These are phyloP conservation scores for Empidonax alnorum DNA, from an alignment of 2,113 vertebrate genomes.

Conservation along the genomic window DNA sequence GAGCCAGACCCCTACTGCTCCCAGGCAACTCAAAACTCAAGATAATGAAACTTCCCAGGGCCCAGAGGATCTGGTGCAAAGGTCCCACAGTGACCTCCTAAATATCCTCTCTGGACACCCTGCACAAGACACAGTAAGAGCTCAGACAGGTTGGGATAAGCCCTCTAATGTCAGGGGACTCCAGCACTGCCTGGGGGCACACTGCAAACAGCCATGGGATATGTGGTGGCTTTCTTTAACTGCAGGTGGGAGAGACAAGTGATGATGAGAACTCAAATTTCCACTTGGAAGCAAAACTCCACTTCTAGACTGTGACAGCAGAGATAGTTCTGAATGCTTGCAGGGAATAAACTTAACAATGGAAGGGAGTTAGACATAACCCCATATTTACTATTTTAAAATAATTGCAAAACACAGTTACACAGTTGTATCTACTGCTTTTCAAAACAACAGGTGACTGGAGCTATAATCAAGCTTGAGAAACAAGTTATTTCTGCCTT, in stretches of 20 bases:
- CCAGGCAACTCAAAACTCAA: background rate
- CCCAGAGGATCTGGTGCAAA: background rate
- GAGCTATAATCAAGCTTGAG: background rate
- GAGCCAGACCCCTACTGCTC: background rate
- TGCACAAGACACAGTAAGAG: fast-evolving
- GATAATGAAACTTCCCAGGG: background rate
- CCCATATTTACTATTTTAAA: background rate
- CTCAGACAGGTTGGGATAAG: background rate
- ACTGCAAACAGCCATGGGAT: background rate
- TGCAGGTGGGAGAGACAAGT: background rate
- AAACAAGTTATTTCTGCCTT: background rate
- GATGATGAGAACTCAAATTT: background rate
- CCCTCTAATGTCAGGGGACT: background rate
- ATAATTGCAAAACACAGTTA: background rate
- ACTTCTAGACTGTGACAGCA: background rate
- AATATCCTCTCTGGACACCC: background rate
- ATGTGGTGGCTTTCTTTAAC: background rate
- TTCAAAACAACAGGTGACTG: background rate
- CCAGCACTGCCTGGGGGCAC: fast-evolving
- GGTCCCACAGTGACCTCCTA: background rate
- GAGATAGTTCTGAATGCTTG: background rate
- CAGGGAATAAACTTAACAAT: background rate
- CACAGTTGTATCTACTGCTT: background rate
- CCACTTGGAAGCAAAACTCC: background rate
- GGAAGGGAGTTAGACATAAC: background rate